These are phyloP conservation scores for Acrobasis repandana DNA, from an alignment of 2,888 invertebrate genomes.

Conservation along the genomic window DNA sequence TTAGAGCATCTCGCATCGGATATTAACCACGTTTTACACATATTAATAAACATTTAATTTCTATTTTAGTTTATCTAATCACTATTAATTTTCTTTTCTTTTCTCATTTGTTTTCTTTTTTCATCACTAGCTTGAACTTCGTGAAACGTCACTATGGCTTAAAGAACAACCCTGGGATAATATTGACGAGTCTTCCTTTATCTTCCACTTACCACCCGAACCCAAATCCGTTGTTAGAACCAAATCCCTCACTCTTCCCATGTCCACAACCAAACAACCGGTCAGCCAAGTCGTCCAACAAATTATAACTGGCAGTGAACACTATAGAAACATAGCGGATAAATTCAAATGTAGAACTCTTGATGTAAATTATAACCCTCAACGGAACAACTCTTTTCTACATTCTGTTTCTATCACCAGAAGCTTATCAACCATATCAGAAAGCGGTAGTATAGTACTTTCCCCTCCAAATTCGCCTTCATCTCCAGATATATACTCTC, in stretches of 20 bases:
- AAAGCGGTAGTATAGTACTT: conserved; percentile 52
- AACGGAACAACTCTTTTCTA: conserved; percentile 64
- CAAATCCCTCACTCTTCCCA: conserved; percentile 32
- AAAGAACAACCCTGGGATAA: conserved; percentile 64
- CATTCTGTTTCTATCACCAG: conserved; percentile 55
- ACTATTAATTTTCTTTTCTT: conserved; percentile 24
- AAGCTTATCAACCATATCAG: conserved; percentile 68
- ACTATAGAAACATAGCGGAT: conserved; percentile 54
- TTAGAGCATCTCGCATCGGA: neutral
- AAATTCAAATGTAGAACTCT: conserved; percentile 52
- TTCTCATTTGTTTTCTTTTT: conserved; percentile 49
- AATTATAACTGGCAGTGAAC: conserved; percentile 56
- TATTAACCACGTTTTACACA: neutral
- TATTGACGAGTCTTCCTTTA: conserved; percentile 65
- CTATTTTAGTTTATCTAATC: conserved; percentile 4
- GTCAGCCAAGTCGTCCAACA: conserved; percentile 60
- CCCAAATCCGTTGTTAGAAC: conserved; percentile 35
- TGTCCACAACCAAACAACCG: conserved; percentile 40
- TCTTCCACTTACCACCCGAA: conserved; percentile 51
- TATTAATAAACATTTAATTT: conserved; percentile 2
- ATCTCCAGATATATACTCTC: conserved; percentile 67
- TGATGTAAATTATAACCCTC: conserved; percentile 44
- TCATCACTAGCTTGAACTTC: conserved; percentile 73
- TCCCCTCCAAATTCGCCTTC: conserved; percentile 48
- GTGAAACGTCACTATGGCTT: conserved; percentile 64